Evolutionary conservation across 2,113 vertebrate genomes (phyloP), one percentile per base, ranked within the genome.

Genomic region (Greenwoodochromis staneri): DNA sequence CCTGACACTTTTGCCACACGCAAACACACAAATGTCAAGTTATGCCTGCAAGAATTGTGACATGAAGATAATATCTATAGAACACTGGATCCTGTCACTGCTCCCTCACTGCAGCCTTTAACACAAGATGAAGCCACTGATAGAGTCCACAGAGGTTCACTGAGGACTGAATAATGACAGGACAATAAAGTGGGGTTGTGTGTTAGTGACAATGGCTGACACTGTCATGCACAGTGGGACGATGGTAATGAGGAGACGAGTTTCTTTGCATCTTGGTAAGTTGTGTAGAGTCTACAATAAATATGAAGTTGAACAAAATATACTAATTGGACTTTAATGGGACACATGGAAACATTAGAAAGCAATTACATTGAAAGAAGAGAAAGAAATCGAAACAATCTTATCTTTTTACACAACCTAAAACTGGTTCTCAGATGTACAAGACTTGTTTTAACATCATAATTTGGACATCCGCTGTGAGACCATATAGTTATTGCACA

Each of bases 61-160:
- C 80, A 80, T 17, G 9, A 4, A 90, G 86, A 88, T 90, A 91
- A 57, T 76, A 86, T 91, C 85, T 71, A 85, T 21, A 45, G 80
- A 85, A 80, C 5, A 40, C 11, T n/a, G 42, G 69, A 53, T 73
- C 21, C 86, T 42, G 87, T 9, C 87, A 34, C 42, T 81, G 71
- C 57, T 82, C 69, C 24, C 82, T 80, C 87, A 85, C 63, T 53
- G 63, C 42, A 13, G 29, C 83, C 38, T 59, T 80, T 5, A 40
- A 81, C 81, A 81, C 29, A 4, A 89, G 87, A 87, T 89, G 73
- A 85, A 61, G 87, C 29, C 81, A 31, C 59, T 53, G 92, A 93
- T 92, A 90, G 40, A 8, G 38, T 63, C 85, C 63, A 55, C 40
- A 82, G 85, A 82, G 57, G 87, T 63, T 83, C 73, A 81, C 19